Evolutionary conservation across 2,113 vertebrate genomes (phyloP), one percentile per base, ranked within the genome.

Genomic region (Rana temporaria): DNA sequence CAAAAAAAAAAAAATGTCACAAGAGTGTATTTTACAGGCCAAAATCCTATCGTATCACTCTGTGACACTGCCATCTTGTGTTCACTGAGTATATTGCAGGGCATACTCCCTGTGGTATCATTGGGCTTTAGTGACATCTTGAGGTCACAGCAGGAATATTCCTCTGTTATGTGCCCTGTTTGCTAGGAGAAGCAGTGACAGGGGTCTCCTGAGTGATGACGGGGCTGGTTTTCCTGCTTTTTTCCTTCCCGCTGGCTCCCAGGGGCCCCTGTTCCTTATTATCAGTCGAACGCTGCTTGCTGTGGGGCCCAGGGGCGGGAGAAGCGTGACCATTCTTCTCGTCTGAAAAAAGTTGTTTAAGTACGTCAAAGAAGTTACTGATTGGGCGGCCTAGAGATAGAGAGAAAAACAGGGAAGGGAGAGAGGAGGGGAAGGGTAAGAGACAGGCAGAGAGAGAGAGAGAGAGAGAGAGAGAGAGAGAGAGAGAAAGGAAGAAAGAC

Each of bases 291-390:
- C 93, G 93, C 89, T 90, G 95, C 94, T 95, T 96, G 96, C 93
- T 91, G 92, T 95, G 94, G 82, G 94, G 92, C 94, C 94, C 95
- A 88, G 95, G 91, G 92, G 95, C 90, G 86, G 92, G 94, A 92
- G 95, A 94, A 93, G 95, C 96, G 95, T 98, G 98, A 93, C 96
- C 96, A 69, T 96, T 98, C 97, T 98, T 98, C 97, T 99, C 98
- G 95, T 98, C 98, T 99, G 97, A 97, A 98, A 99, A 98, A 96
- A 99, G 97, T 96, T 96, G 96, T 96, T 97, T 97, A 95, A 97
- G 98, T 96, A 98, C 96, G 95, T 98, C 98, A 98, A 98, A 97
- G 96, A 98, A 96, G 97, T 96, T 97, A 97, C 95, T 96, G 95
- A 98, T 93, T 92, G 96, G 95, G 95, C 95, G 96, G 94, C 96